Conservation (phyloP, 2,888 invertebrate species). For the Agrochola circellaris region DNA sequence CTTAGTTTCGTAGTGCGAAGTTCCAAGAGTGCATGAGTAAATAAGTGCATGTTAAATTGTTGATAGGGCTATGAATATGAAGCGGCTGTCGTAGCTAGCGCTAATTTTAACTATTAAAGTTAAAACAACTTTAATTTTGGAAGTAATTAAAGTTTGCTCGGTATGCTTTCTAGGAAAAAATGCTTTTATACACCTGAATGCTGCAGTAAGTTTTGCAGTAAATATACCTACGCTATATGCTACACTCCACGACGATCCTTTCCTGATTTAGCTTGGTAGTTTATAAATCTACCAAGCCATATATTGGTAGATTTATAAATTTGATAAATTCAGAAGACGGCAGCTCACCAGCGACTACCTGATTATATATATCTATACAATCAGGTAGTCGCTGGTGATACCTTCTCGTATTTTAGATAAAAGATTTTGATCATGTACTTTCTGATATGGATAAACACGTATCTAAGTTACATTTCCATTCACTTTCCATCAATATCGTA, state of each 20-base stretch:
- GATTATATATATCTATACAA: background rate
- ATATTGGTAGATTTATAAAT: background rate
- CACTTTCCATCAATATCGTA: slow-evolving; percentile 36
- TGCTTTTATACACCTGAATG: background rate
- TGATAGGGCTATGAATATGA: slow-evolving; percentile 38
- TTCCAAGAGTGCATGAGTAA: slow-evolving; percentile 1
- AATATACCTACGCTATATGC: background rate
- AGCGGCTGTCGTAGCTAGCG: slow-evolving; percentile 2
- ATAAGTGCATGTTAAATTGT: slow-evolving; percentile 20
- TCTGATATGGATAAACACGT: slow-evolving; percentile 22
- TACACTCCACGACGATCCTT: no score
- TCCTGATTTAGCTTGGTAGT: no score
- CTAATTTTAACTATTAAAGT: slow-evolving; percentile 25
- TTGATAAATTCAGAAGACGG: background rate
- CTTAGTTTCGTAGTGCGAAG: slow-evolving; percentile 26
- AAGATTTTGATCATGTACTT: slow-evolving; percentile 7
- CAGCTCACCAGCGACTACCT: no score
- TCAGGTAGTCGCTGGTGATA: background rate
- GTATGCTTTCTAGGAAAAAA: background rate
- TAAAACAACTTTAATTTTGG: slow-evolving; percentile 4
- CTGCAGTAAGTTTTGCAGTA: background rate
- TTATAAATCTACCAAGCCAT: no score
- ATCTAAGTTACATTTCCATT: slow-evolving; percentile 33
- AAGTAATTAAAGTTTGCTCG: background rate
- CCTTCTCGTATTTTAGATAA: slow-evolving; percentile 13